Conservation (phyloP, 2,797 vertebrate genomes). For the Heterohyrax brucei region DNA sequence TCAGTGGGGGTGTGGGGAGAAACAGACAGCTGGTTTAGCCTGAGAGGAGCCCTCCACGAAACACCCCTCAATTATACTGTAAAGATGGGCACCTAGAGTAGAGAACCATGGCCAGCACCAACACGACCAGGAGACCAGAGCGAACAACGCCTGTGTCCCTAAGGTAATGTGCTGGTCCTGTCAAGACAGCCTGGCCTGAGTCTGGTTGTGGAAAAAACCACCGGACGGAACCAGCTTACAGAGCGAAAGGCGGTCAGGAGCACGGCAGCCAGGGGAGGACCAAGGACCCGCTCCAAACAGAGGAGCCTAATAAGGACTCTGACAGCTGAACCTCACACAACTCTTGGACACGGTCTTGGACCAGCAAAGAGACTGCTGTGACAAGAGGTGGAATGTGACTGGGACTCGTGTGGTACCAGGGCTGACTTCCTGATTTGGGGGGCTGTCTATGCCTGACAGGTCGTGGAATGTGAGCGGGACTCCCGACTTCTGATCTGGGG, state of each 20-base stretch:
- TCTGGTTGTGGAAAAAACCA: background rate
- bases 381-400: background rate
- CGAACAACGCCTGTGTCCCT: background rate
- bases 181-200: background rate
- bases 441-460: too few species aligned
- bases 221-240: background rate
- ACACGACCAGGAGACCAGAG: too few species aligned
- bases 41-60: background rate
- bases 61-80: background rate
- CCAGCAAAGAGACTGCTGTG: background rate
- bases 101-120: background rate
- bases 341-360: background rate
- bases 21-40: background rate
- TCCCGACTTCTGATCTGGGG: background rate
- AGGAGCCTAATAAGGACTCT: background rate
- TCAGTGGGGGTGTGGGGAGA: too few species aligned
- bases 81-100: background rate
- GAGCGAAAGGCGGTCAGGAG: background rate
- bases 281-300: background rate
- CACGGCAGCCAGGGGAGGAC: background rate
- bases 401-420: background rate
- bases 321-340: background rate
- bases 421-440: background rate
- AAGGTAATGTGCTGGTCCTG: background rate
- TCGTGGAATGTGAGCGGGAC: too few species aligned